Percentiles rank a stretch among this genome's conserved stretches.
Evolutionary conservation across 2,888 invertebrate species (phyloP).

Genomic region (Lithophane semibrunnea): DNA sequence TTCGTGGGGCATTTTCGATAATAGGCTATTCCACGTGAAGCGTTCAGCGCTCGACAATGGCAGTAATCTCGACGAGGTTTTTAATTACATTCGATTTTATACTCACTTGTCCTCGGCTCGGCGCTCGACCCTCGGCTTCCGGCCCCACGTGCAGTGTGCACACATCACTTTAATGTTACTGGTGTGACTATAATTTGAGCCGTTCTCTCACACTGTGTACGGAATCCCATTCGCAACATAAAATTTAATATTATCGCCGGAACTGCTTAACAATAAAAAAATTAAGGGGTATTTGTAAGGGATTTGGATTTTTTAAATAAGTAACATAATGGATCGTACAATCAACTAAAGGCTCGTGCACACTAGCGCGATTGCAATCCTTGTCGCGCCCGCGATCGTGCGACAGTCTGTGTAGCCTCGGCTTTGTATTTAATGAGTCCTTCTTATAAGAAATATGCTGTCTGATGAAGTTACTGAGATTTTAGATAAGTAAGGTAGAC

Average conservation of each 20-base stretch:
- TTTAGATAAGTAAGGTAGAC: neutral
- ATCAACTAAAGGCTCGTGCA: conserved; percentile 18
- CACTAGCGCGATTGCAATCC: no score
- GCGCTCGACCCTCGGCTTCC: conserved; percentile 35
- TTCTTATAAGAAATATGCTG: conserved; percentile 7
- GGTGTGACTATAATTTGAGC: conserved; percentile 56
- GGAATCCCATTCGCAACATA: conserved; percentile 54
- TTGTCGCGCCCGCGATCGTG: no score
- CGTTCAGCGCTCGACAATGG: conserved; percentile 67
- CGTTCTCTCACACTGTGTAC: conserved; percentile 50
- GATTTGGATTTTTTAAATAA: conserved; percentile 52
- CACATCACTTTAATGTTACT: conserved; percentile 50
- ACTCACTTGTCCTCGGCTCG: conserved; percentile 42
- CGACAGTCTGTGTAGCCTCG: conserved; percentile 14
- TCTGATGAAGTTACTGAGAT: neutral
- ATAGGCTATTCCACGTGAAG: conserved; percentile 71
- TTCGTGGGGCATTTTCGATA: conserved; percentile 71
- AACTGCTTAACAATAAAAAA: conserved; percentile 65
- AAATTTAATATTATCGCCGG: conserved; percentile 60
- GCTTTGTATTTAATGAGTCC: conserved; percentile 33
- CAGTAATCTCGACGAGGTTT: conserved; percentile 66
- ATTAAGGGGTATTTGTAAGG: conserved; percentile 58
- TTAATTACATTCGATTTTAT: conserved; percentile 71
- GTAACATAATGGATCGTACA: conserved; percentile 46
- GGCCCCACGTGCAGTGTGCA: conserved; percentile 44